Percentiles rank a stretch among this genome's conserved stretches.
phyloP scores from a whole-genome alignment of 2,797 vertebrate species.

The Acanthiza pusilla region DNA sequence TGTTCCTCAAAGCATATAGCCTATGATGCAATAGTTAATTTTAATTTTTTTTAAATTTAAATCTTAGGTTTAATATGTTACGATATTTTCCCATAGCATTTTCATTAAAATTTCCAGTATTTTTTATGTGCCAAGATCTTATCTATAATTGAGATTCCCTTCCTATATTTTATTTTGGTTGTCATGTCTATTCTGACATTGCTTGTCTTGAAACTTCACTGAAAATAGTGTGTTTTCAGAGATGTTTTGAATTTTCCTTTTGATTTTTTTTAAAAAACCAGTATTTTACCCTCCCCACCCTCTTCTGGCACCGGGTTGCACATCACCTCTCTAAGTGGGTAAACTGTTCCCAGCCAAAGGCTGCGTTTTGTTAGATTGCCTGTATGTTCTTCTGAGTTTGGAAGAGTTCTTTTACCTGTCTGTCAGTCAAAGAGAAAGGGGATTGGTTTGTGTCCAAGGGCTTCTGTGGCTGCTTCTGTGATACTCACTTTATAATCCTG shows the following conservation, averaged over 20 bases:
- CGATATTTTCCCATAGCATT: not conserved
- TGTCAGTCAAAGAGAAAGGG: not conserved
- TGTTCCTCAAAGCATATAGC: not conserved
- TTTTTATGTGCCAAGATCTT: not conserved
- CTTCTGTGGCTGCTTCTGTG: not conserved
- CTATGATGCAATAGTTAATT: not conserved
- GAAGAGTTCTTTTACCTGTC: not conserved
- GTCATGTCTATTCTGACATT: not conserved
- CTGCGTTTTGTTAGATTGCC: not conserved
- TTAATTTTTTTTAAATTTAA: not conserved
- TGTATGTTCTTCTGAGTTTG: not conserved
- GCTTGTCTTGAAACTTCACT: not conserved
- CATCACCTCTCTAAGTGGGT: not conserved
- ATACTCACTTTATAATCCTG: not conserved
- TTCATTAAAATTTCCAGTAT: not conserved
- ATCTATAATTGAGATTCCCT: not conserved
- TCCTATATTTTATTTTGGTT: not conserved
- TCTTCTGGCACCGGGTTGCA: not conserved
- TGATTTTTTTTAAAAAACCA: not conserved
- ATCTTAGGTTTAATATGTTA: not conserved
- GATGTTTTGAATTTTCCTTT: not conserved
- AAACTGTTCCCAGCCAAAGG: not conserved
- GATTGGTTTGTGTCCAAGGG: not conserved
- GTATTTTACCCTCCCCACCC: not conserved
- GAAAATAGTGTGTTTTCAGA: not conserved